Evolutionary conservation across 1,140 invertebrate genomes (phyloP).

Genomic region (Platyura marginata): DNA sequence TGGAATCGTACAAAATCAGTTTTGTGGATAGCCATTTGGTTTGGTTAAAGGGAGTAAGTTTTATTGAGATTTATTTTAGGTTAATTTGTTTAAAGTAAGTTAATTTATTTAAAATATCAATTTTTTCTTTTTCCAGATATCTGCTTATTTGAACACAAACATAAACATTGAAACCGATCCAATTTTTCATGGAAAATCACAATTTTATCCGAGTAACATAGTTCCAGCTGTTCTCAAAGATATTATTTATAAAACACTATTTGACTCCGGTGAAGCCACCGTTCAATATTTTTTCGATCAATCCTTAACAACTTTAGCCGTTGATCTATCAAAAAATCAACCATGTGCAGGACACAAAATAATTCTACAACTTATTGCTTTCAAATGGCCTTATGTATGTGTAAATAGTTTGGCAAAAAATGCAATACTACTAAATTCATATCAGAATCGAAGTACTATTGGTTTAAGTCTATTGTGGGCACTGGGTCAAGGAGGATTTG

Average conservation of each 20-base stretch:
- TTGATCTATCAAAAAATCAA: slow-evolving; percentile 16
- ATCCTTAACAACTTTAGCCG: slow-evolving; percentile 34
- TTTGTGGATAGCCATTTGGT: slow-evolving; percentile 16
- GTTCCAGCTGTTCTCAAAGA: slow-evolving; percentile 9
- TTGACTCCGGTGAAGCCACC: slow-evolving; percentile 27
- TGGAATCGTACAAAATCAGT: slow-evolving; percentile 14
- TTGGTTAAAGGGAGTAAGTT: slow-evolving; percentile 16
- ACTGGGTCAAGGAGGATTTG: slow-evolving; percentile 51
- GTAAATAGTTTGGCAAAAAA: slow-evolving; percentile 38
- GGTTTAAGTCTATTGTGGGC: slow-evolving; percentile 62
- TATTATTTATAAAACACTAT: slow-evolving; percentile 16
- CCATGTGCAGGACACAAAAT: slow-evolving; percentile 47
- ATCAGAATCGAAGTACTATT: slow-evolving; percentile 58
- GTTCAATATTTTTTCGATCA: slow-evolving; percentile 36
- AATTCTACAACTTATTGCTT: slow-evolving; percentile 44
- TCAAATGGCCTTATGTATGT: slow-evolving; percentile 40
- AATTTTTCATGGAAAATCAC: slow-evolving; percentile 16
- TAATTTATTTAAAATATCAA: not conserved
- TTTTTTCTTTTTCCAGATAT: not conserved
- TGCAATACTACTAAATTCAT: slow-evolving; percentile 44
- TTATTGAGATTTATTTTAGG: not conserved
- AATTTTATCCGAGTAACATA: slow-evolving; percentile 16
- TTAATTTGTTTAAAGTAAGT: not conserved
- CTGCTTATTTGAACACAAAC: slow-evolving; percentile 9
- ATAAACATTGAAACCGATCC: slow-evolving; percentile 17